Evolutionary conservation across 2,888 invertebrate genomes (phyloP).

Genomic region (Octonoba sinensis): DNA sequence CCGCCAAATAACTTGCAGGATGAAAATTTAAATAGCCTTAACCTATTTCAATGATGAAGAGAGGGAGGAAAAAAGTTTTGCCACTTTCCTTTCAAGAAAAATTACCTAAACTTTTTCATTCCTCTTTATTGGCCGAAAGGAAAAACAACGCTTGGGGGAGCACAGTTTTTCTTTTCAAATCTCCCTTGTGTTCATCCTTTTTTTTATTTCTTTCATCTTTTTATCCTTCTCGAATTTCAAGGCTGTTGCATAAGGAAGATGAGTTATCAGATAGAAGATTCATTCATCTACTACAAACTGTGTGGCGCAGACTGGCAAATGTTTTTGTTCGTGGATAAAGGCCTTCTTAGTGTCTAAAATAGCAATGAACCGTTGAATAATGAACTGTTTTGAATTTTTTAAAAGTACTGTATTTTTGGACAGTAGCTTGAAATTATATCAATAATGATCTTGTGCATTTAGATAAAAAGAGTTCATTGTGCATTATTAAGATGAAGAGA

Average conservation of each 20-base stretch:
- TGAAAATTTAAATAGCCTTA: constrained; percentile 13
- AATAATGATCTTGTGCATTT: too few species aligned
- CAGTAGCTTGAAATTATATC: too few species aligned
- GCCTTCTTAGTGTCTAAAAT: too few species aligned
- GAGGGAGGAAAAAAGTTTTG: constrained; percentile 8
- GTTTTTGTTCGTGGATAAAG: not conserved
- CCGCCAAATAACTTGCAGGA: too few species aligned
- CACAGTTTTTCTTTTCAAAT: not conserved
- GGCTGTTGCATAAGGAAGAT: constrained; percentile 47
- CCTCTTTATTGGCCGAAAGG: constrained; percentile 16
- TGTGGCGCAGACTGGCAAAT: constrained; percentile 43
- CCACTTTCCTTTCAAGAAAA: constrained; percentile 27
- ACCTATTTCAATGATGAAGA: constrained; percentile 19
- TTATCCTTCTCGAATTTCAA: constrained; percentile 34
- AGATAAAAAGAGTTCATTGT: too few species aligned
- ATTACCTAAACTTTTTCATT: constrained; percentile 22
- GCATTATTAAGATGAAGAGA: too few species aligned
- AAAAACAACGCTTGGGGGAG: constrained; percentile 3
- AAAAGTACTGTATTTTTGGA: too few species aligned
- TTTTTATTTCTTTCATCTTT: not conserved
- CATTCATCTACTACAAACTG: constrained; percentile 46
- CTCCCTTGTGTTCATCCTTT: constrained; percentile 14
- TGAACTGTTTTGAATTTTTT: too few species aligned
- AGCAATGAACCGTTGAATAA: too few species aligned
- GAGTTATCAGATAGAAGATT: constrained; percentile 22